Base-by-base conservation (phyloP, 2,113 vertebrate species). In the Xiphias gladius region DNA sequence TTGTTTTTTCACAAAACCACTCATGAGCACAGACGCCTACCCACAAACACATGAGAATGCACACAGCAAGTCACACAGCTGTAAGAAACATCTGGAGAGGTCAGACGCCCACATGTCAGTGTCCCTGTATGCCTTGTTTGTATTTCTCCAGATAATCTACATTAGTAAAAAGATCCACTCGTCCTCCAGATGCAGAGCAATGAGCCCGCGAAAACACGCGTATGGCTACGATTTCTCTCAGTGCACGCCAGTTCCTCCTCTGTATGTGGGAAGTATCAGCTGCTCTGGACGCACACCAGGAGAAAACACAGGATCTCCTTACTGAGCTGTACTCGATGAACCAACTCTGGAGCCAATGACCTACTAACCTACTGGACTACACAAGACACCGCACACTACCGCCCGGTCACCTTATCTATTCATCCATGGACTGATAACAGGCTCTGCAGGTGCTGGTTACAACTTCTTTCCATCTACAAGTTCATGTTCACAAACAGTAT, bases 71-170 rank as follows among this genome's bases (percentile, higher is more conserved):
- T 63, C 82, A 83, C 24, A 50, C 93, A 92, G 91, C 92, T 94
- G 90, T 65, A 77, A 71, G 78, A 86, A 88, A 87, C 92, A 93
- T 93, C 91, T 93, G 91, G 79, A 79, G 65, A 88, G 72, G 73
- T 78, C 84, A 73, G 32, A 78, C 89, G 12, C 90, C 88, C 80
- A 88, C 89, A 69, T 61, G 71, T 76, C 79, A 73, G 14, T 5
- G 54, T 82, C 82, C n/a, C 55, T 52, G 69, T 73, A 28, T 67
- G 64, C 66, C 77, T 80, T 43, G 79, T 84, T 76, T 86, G 79
- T 83, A 84, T 87, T 89, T 72, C 79, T 82, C 65, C 55, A 39
- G 59, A 85, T 85, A 73, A 88, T 85, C 63, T 58, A 46, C 63
- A 63, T 90, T 80, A 71, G 62, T 68, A 65, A 35, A 74, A 74